Evolutionary conservation across 1,140 invertebrate species (phyloP).

Genomic region (Drosophila arawakana): DNA sequence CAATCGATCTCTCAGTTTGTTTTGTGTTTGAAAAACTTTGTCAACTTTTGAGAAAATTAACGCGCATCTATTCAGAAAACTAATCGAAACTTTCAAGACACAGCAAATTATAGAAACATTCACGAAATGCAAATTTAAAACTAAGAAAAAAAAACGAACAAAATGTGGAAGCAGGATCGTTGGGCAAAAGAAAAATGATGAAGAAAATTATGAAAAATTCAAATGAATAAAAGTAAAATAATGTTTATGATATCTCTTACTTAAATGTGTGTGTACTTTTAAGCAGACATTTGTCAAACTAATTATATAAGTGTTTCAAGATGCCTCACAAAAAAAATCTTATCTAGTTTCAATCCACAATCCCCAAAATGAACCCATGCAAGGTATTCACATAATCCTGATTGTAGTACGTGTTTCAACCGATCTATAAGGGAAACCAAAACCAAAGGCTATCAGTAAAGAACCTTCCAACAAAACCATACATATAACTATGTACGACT

Average conservation of each 20-base stretch:
- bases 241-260: conserved; percentile 62
- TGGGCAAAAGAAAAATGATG: conserved; percentile 41
- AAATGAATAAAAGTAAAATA: conserved; percentile 37
- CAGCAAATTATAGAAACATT: conserved; percentile 29
- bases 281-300: conserved; percentile 55
- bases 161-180: conserved; percentile 84
- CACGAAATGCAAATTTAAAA: conserved; percentile 37
- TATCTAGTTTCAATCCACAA: conserved; percentile 36
- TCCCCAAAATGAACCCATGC: conserved; percentile 20
- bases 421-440: conserved; percentile 44
- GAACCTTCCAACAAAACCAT: conserved; percentile 69
- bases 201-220: conserved; percentile 7
- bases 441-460: conserved; percentile 79
- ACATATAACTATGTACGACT: conserved; percentile 22
- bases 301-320: conserved; percentile 69
- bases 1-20: conserved; percentile 46
- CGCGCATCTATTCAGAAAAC: conserved; percentile 61
- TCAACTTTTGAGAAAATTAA: conserved; percentile 74
- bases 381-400: conserved; percentile 61
- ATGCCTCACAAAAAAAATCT: conserved; percentile 47
- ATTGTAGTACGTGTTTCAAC: conserved; percentile 12
- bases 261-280: conserved; percentile 54
- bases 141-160: conserved; percentile 46
- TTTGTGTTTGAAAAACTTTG: conserved; percentile 54
- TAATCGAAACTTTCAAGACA: conserved; percentile 18